A percentile compares a stretch with the other conserved stretches of the same genome.
These are phyloP conservation scores for Gymnoscopelus braueri DNA, from an alignment of 2,797 vertebrate genomes.

Conservation along the genomic window DNA sequence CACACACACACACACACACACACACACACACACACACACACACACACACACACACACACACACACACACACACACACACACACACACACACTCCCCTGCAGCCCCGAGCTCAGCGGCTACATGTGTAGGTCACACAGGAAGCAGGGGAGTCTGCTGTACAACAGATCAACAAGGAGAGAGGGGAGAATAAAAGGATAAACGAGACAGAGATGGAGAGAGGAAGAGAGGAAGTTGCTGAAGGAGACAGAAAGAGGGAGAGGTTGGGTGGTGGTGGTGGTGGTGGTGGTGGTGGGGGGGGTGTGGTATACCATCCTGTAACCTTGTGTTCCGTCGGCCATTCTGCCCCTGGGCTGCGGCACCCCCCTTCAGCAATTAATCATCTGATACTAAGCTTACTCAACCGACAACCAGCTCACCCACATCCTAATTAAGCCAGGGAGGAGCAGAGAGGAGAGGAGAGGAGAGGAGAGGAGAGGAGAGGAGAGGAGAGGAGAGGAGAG, in stretches of 20 bases:
- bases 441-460: constrained; percentile 22
- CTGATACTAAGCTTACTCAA: constrained; percentile 84
- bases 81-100: not conserved
- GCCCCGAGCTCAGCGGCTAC: constrained; percentile 24
- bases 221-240: constrained; percentile 43
- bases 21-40: not conserved
- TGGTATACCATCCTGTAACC: constrained; percentile 72
- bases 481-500: not conserved
- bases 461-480: constrained; percentile 4
- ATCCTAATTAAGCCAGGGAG: constrained; percentile 79
- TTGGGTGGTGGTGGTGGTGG: constrained; percentile 21
- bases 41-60: not conserved
- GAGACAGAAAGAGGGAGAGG: constrained; percentile 34
- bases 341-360: constrained; percentile 73
- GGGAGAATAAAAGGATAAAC: constrained; percentile 60
- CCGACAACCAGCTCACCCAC: constrained; percentile 76
- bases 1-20: constrained; percentile 2
- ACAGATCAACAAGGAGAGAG: constrained; percentile 62
- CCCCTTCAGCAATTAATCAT: constrained; percentile 83
- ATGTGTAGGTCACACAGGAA: constrained; percentile 57
- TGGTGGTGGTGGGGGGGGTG: constrained; percentile 20
- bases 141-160: constrained; percentile 58
- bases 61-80: not conserved
- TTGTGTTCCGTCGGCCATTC: constrained; percentile 76
- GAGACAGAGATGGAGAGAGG: constrained; percentile 68